Evolutionary conservation across 2,888 invertebrate genomes (phyloP).

Genomic region (Tromatobia lineatoria): DNA sequence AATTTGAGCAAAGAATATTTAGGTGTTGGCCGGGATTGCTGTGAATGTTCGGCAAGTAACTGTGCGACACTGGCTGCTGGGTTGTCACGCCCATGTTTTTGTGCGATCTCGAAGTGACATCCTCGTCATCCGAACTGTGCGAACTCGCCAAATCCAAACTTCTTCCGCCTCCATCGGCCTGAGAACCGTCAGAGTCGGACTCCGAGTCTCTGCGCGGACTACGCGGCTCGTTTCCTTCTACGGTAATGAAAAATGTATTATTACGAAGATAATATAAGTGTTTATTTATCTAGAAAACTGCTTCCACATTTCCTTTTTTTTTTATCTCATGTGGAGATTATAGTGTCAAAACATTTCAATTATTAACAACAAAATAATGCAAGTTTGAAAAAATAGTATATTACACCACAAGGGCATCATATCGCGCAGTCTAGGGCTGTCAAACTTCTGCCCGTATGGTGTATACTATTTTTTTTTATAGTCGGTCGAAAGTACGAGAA

Average conservation of each 20-base stretch:
- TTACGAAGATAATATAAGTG: background rate
- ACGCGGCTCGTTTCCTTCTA: constrained; percentile 79
- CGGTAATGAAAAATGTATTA: background rate
- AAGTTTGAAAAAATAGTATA: too few relatives aligned
- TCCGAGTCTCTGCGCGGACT: constrained; percentile 89
- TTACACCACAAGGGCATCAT: too few relatives aligned
- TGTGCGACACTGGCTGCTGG: constrained; percentile 81
- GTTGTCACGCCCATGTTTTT: constrained; percentile 83
- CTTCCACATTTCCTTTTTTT: too few relatives aligned
- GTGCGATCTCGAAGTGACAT: constrained; percentile 85
- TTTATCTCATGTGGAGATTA: too few relatives aligned
- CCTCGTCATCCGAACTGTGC: constrained; percentile 96
- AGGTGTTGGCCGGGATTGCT: constrained; percentile 81
- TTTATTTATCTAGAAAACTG: background rate
- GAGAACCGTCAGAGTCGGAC: constrained; percentile 93
- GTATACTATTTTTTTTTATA: too few relatives aligned
- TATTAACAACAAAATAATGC: too few relatives aligned
- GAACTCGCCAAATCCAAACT: constrained; percentile 97
- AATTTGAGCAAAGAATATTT: constrained; percentile 86
- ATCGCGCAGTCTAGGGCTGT: too few relatives aligned
- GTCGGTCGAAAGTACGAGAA: too few relatives aligned
- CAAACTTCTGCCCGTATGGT: too few relatives aligned
- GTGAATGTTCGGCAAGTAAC: constrained; percentile 88
- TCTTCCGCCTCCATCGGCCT: constrained; percentile 89
- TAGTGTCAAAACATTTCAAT: too few relatives aligned